phyloP scores from a whole-genome alignment of 1,140 invertebrate species.

The Drosophila nikananu region DNA sequence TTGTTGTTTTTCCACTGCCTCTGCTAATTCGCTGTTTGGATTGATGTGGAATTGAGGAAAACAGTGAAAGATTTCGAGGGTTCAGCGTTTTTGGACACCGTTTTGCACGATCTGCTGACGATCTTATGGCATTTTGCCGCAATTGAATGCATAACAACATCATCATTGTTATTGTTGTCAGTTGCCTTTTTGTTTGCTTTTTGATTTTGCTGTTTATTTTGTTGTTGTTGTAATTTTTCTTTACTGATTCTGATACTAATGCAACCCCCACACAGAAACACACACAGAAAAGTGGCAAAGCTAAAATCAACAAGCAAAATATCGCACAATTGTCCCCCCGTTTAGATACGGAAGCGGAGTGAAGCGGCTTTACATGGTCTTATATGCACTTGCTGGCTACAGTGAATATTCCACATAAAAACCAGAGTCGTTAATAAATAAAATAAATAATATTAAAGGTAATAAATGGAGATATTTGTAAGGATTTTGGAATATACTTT shows the following conservation, averaged over 20 bases:
- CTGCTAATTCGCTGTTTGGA: constrained; percentile 49
- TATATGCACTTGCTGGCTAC: constrained; percentile 13
- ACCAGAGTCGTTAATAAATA: too few relatives aligned
- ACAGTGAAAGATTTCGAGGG: constrained; percentile 12
- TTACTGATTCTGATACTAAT: constrained; percentile 13
- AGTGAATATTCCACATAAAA: constrained; percentile 2
- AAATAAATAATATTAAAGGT: too few relatives aligned
- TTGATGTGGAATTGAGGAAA: constrained; percentile 11
- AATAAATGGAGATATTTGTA: too few relatives aligned
- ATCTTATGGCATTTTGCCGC: constrained; percentile 27
- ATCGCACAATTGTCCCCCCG: constrained; percentile 26
- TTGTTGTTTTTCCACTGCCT: constrained; percentile 2
- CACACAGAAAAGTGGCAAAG: constrained; percentile 17
- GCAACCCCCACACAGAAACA: neutral
- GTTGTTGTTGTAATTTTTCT: neutral
- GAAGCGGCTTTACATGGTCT: constrained; percentile 11
- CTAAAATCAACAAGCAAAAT: constrained; percentile 23
- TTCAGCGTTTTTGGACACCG: constrained; percentile 16
- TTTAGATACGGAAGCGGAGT: constrained; percentile 36
- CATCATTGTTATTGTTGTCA: constrained; percentile 14
- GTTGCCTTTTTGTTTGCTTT: neutral
- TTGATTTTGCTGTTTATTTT: neutral
- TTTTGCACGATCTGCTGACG: constrained; percentile 9
- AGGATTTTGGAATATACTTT: neutral
- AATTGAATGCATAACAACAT: constrained; percentile 15